Evolutionary conservation across 1,140 invertebrate genomes (phyloP), one percentile per base, ranked within the genome.

Genomic region (Lepidotrigona ventralis): DNA sequence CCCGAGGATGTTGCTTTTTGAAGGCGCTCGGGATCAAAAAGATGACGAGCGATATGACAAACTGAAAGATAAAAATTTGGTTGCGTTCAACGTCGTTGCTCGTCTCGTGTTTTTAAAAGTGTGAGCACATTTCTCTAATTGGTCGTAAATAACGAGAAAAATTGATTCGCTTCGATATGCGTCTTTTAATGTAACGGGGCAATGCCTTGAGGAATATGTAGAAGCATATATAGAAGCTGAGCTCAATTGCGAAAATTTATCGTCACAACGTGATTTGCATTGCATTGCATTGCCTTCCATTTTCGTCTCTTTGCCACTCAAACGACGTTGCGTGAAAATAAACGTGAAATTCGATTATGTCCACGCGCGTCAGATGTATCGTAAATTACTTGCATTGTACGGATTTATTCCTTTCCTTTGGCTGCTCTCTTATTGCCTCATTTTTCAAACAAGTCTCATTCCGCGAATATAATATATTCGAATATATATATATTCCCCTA

Each of bases 291-390:
- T 29, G 54, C 54, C 23, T 74, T 51, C 54, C n/a, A 26, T 53
- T 74, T 74, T 58, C 64, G 17, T 66, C 19, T 74, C 58, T 74
- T 74, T 58, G 21, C 39, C 72, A 74, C 6, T 21, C 53, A 29
- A 29, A 33, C 15, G 54, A 33, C 53, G 58, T 29, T 4, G 53
- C 72, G 53, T 58, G 54, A 33, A 58, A 58, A 74, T 74, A 58
- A 74, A 74, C 72, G 72, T 58, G 72, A 74, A 58, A 74, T 74
- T 74, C 72, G 72, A 74, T 74, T 74, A 74, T 56, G 72, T 58
- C 54, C 72, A 58, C n/a, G 72, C 72, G 54, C 33, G 72, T 74
- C 72, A 74, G 72, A 74, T 23, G 29, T 46, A 56, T 58, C 53
- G 54, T 74, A 74, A 74, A 74, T 74, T 74, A 74, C 33, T 56